A percentile compares a stretch with the other conserved stretches of the same genome.
Conservation (phyloP, 2,888 invertebrate genomes). For the Chesias legatella region DNA sequence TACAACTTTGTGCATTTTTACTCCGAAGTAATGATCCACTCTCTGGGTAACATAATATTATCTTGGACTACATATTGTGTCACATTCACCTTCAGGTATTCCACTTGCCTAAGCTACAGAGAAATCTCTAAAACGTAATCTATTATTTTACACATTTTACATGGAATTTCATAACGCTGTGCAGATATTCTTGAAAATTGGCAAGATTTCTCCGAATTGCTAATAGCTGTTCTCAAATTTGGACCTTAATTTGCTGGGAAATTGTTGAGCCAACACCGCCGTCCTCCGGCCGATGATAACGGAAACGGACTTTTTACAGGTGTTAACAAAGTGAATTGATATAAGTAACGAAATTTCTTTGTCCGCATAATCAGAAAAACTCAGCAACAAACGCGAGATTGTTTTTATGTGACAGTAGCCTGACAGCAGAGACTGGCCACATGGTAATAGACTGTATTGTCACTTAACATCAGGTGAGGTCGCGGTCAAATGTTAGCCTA, state of each 20-base stretch:
- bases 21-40: too few relatives aligned
- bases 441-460: too few relatives aligned
- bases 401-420: too few relatives aligned
- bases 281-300: slow-evolving; percentile 32
- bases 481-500: too few relatives aligned
- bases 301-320: slow-evolving; percentile 38
- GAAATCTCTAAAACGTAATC: too few relatives aligned
- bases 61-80: not conserved
- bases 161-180: slow-evolving; percentile 1
- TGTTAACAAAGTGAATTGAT: slow-evolving; percentile 27
- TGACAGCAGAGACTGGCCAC: too few relatives aligned
- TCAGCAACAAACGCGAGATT: too few relatives aligned
- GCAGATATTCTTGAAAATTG: slow-evolving; percentile 24
- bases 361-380: too few relatives aligned
- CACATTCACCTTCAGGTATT: slow-evolving; percentile 6
- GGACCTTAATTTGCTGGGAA: slow-evolving; percentile 37
- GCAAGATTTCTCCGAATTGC: slow-evolving; percentile 26
- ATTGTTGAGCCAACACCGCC: slow-evolving; percentile 35
- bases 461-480: too few relatives aligned
- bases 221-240: slow-evolving; percentile 40
- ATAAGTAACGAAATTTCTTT: slow-evolving; percentile 13
- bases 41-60: too few relatives aligned
- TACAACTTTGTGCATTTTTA: too few relatives aligned
- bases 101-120: slow-evolving; percentile 6
- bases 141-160: not conserved